Percentiles rank a stretch among this genome's conserved stretches.
These are phyloP conservation scores for Deilephila elpenor DNA, from an alignment of 2,888 invertebrate genomes.

Conservation along the genomic window DNA sequence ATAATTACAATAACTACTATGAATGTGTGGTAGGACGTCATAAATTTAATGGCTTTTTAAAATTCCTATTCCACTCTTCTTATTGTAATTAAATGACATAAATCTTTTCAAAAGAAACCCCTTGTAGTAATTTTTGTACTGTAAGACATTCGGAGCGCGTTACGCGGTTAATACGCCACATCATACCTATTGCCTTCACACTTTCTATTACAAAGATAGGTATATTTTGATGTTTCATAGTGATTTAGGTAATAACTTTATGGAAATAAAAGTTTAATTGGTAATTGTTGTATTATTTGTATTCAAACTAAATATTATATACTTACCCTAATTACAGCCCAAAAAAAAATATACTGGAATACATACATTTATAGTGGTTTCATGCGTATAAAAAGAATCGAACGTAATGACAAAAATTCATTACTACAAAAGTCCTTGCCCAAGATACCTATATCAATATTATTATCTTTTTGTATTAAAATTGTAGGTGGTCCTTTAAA, in stretches of 20 bases:
- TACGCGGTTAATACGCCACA: conserved; percentile 3
- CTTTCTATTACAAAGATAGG: conserved; percentile 33
- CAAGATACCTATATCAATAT: too few relatives aligned
- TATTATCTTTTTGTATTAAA: too few relatives aligned
- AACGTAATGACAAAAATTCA: too few relatives aligned
- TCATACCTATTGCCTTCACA: conserved; percentile 24
- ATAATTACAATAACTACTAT: conserved; percentile 59
- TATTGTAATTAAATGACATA: conserved; percentile 43
- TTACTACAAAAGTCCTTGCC: too few relatives aligned
- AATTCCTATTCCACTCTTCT: conserved; percentile 31
- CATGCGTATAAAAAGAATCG: too few relatives aligned
- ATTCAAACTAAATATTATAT: background rate
- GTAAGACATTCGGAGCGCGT: conserved; percentile 20
- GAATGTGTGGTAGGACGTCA: conserved; percentile 58
- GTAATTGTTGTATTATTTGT: conserved; percentile 25
- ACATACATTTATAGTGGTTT: too few relatives aligned
- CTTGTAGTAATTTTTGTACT: conserved; percentile 8
- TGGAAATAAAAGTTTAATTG: conserved; percentile 32
- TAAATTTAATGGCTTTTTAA: conserved; percentile 41
- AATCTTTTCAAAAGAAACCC: conserved; percentile 27
- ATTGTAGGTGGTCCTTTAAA: too few relatives aligned
- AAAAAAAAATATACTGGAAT: too few relatives aligned
- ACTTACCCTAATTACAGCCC: too few relatives aligned
- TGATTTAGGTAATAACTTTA: conserved; percentile 37
- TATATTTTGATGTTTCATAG: conserved; percentile 35